Conservation (phyloP, 2,797 vertebrate species). For the Crax fasciolata region DNA sequence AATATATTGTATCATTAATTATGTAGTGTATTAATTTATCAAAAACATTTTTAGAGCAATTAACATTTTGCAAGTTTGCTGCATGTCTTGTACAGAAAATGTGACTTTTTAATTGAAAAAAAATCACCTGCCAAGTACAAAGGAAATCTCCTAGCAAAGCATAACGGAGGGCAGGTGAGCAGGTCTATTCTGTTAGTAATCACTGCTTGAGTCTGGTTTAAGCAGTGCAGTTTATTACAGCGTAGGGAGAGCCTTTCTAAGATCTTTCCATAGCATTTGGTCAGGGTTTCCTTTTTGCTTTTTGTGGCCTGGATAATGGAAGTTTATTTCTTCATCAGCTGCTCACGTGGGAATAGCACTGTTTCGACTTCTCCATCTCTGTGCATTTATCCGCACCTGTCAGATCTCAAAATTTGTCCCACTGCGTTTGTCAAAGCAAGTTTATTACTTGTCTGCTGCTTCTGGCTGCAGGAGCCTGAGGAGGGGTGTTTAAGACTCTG, state of each 20-base stretch:
- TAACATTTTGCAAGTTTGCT: conserved; percentile 14
- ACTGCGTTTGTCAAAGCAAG: neutral
- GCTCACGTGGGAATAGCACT: conserved; percentile 1
- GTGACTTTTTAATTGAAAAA: conserved; percentile 58
- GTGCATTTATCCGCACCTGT: neutral
- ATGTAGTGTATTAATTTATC: neutral
- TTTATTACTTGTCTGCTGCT: neutral
- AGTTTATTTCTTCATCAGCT: neutral
- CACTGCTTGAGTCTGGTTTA: conserved; percentile 13
- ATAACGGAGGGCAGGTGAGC: conserved; percentile 1
- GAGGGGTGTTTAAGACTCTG: neutral
- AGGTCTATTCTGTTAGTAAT: conserved; percentile 3
- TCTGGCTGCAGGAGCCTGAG: neutral
- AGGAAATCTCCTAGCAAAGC: conserved; percentile 15
- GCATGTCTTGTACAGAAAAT: conserved; percentile 28
- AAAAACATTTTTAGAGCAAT: neutral
- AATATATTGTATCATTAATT: conserved; percentile 42
- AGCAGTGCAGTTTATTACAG: neutral
- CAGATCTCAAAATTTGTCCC: neutral
- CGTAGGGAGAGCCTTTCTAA: neutral
- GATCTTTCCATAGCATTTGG: neutral
- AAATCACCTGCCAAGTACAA: conserved; percentile 23
- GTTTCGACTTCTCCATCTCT: neutral
- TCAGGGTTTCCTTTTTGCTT: neutral
- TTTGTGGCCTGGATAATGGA: neutral